Percentiles rank a stretch among this genome's conserved stretches.
phyloP scores from a whole-genome alignment of 2,888 invertebrate genomes.

The Acronicta leporina region DNA sequence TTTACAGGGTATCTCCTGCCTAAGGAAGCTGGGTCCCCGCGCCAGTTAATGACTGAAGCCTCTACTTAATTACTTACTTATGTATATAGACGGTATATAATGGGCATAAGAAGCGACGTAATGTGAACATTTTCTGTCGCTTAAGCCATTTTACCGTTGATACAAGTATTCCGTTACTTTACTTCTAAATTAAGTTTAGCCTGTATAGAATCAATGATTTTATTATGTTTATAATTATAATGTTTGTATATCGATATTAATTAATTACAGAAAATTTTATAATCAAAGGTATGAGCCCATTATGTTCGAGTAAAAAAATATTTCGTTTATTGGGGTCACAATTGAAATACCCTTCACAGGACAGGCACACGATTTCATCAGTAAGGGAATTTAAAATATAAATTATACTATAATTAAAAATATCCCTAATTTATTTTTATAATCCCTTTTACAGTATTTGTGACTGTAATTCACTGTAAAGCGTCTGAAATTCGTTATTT shows the following conservation, averaged over 20 bases:
- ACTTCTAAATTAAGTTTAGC: constrained; percentile 44
- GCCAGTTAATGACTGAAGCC: constrained; percentile 75
- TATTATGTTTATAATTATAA: constrained; percentile 46
- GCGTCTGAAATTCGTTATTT: no score
- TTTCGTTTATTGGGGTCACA: background rate
- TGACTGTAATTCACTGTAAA: no score
- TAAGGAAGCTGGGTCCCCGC: constrained; percentile 84
- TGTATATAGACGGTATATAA: constrained; percentile 30
- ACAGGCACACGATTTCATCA: no score
- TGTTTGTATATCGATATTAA: constrained; percentile 37
- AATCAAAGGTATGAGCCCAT: constrained; percentile 1
- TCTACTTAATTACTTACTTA: constrained; percentile 43
- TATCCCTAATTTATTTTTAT: no score
- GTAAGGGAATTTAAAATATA: no score
- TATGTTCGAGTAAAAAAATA: background rate
- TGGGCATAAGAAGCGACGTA: background rate
- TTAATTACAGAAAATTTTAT: constrained; percentile 6
- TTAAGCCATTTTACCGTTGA: constrained; percentile 16
- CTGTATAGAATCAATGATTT: constrained; percentile 52
- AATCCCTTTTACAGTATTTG: no score
- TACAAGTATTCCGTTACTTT: constrained; percentile 58
- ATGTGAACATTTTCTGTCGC: constrained; percentile 2
- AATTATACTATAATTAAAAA: no score
- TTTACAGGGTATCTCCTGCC: constrained; percentile 83
- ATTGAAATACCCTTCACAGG: no score